These are phyloP conservation scores for Diplodus puntazzo DNA, from an alignment of 2,797 vertebrate genomes.

Conservation along the genomic window DNA sequence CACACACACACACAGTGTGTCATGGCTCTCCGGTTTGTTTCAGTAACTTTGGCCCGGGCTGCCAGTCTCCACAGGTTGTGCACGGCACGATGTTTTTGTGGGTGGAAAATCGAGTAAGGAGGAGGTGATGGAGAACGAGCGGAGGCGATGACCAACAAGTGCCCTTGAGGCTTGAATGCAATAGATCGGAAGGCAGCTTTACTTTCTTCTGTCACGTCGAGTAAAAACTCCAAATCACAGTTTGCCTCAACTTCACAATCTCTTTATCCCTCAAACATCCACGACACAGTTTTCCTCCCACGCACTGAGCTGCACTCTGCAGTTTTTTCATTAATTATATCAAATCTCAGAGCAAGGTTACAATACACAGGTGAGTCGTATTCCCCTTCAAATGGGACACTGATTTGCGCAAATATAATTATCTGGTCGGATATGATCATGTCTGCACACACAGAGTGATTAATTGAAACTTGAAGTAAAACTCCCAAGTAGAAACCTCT, in stretches of 20 bases:
- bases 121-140: slow-evolving; percentile 5
- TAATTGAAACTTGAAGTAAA: slow-evolving; percentile 6
- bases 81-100: slow-evolving; percentile 22
- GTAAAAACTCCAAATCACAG: neutral
- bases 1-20: slow-evolving; percentile 38
- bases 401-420: slow-evolving; percentile 1
- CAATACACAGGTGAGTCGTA: neutral
- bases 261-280: neutral
- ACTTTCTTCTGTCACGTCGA: neutral
- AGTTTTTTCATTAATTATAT: neutral
- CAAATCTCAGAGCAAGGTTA: neutral
- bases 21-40: slow-evolving; percentile 23
- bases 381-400: neutral
- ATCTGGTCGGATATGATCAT: neutral
- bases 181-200: neutral
- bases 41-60: slow-evolving; percentile 35
- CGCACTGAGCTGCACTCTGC: slow-evolving; percentile 5
- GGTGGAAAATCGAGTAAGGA: slow-evolving; percentile 16
- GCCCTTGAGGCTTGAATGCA: slow-evolving; percentile 32
- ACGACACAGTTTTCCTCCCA: neutral
- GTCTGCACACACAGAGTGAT: neutral
- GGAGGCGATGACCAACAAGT: slow-evolving; percentile 10
- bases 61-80: slow-evolving; percentile 60
- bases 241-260: neutral
- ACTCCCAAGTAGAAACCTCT: neutral